A percentile compares a stretch with the other conserved stretches of the same genome.
Evolutionary conservation across 1,140 invertebrate genomes (phyloP).

Genomic region (Stegodyphus dumicola): DNA sequence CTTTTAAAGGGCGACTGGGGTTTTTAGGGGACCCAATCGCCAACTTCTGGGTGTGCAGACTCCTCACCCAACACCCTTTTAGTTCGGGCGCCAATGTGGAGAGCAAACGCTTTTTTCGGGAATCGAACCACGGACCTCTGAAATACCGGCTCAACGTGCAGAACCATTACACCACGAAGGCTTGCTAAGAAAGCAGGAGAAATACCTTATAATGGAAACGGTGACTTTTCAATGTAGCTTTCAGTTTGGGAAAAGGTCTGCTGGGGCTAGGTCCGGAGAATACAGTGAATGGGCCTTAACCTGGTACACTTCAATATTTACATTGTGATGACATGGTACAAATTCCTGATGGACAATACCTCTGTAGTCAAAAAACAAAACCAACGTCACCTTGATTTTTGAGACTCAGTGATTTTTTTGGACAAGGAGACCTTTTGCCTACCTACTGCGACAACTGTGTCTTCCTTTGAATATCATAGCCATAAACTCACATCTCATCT

Average conservation of each 20-base stretch:
- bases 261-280: neutral
- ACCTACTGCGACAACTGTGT: slow-evolving; percentile 36
- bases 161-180: too few relatives aligned
- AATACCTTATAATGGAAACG: slow-evolving; percentile 3
- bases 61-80: too few relatives aligned
- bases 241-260: neutral
- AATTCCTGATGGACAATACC: slow-evolving; percentile 58
- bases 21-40: too few relatives aligned
- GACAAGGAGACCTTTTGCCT: slow-evolving; percentile 20
- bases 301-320: slow-evolving; percentile 40
- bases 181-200: too few relatives aligned
- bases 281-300: neutral
- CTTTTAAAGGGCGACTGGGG: too few relatives aligned
- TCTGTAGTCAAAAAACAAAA: slow-evolving; percentile 50
- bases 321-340: slow-evolving; percentile 38
- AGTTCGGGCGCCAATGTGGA: too few relatives aligned
- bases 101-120: too few relatives aligned
- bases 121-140: too few relatives aligned
- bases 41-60: too few relatives aligned
- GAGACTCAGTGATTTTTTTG: slow-evolving; percentile 30
- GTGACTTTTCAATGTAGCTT: neutral
- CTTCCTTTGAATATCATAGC: slow-evolving; percentile 53
- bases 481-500: slow-evolving; percentile 56
- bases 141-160: too few relatives aligned
- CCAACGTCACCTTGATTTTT: slow-evolving; percentile 57